A percentile compares a stretch with the other conserved stretches of the same genome.
These are phyloP conservation scores for Monochamus alternatus DNA, from an alignment of 2,888 invertebrate genomes.

Conservation along the genomic window DNA sequence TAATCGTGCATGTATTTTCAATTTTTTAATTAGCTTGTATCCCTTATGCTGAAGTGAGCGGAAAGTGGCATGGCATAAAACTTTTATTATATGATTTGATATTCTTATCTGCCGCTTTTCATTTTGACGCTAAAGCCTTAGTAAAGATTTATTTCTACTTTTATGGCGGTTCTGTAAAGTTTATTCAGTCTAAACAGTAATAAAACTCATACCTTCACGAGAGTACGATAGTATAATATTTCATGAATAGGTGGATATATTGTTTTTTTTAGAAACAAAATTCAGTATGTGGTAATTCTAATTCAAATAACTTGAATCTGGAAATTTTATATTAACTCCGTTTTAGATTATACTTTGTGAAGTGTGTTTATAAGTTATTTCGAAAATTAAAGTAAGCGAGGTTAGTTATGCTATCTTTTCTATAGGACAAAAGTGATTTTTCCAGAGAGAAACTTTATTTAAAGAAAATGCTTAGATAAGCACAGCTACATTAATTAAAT, in stretches of 20 bases:
- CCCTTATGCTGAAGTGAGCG: not conserved
- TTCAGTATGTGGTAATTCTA: not conserved
- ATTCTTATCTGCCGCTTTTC: not conserved
- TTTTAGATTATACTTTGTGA: no score
- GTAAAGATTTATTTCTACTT: constrained; percentile 7
- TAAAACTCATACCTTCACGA: not conserved
- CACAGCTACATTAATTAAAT: no score
- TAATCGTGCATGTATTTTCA: no score
- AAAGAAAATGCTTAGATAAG: no score
- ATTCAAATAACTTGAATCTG: no score
- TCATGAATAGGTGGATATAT: not conserved
- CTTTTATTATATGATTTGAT: not conserved
- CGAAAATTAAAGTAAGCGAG: no score
- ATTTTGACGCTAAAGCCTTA: not conserved
- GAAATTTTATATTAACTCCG: no score
- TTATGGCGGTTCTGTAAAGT: not conserved
- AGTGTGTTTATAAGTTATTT: no score
- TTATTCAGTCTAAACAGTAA: constrained; percentile 2
- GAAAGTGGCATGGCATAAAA: constrained; percentile 2
- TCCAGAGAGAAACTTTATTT: no score
- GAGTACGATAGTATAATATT: not conserved
- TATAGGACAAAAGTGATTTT: no score
- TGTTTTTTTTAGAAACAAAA: not conserved
- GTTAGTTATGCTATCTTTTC: no score
- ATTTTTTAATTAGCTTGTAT: no score